Base-by-base conservation (phyloP, 2,113 vertebrate species). In the Percina caprodes region DNA sequence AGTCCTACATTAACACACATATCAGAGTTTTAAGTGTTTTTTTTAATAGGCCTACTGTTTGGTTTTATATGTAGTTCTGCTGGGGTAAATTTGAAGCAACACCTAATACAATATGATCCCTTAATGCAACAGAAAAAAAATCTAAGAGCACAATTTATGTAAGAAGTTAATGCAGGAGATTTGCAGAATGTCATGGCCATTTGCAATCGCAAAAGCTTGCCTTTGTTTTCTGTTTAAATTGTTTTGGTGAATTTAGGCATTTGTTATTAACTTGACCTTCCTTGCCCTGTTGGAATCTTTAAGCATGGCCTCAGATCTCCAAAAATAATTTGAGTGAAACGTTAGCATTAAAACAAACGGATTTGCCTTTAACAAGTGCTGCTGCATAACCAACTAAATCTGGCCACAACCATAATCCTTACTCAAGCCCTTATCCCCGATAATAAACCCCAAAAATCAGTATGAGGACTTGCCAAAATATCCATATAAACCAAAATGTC, bases 401-500 rank as follows among this genome's bases (percentile, higher is more conserved):
- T 74, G 62, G 16, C 23, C 48, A 69, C 26, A 56, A 51, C 1
- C 14, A 45, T 8, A 69, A 35, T 26, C 51, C 10, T 11, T 45
- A 24, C 6, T 7, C 16, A 15, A 74, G 24, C 56, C 21, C 26
- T 9, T 16, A 24, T 59, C 48, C 52, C 54, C 23, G 10, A 60
- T 9, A 15, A 4, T 77, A 13, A 13, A 46, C 48, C 48, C 26
- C 33, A 16, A 59, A 51, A 52, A 26, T 61, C 51, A 49, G 19
- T n/a, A 18, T 3, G 19, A 66, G 61, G 26, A 59, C 69, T 54
- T 3, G 8, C n/a, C 19, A 54, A 30, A 55, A 65, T 61, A 48
- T 60, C 69, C 19, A 65, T 24, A 39, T 59, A 48, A 63, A 63
- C 14, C 52, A 33, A 77, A 67, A 78, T 9, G 15, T 58, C 69